phyloP scores from a whole-genome alignment of 2,797 vertebrate genomes.

The Paedocypris micromegethes region DNA sequence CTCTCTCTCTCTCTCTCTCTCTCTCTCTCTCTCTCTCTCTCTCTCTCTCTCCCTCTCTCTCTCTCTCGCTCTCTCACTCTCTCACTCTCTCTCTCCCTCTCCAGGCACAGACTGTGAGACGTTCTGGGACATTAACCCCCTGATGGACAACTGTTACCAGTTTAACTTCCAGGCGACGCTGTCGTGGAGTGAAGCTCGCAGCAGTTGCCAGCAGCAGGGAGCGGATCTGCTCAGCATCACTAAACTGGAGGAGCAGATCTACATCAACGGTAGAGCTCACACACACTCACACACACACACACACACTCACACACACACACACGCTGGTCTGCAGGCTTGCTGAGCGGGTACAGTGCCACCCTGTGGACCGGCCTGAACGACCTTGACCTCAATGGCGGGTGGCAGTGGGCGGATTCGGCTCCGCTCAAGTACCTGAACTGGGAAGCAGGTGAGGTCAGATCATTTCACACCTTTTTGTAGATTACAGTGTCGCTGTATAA shows the following conservation, averaged over 20 bases:
- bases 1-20: no score
- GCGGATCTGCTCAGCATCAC: constrained; percentile 93
- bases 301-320: no score
- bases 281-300: no score
- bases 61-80: constrained; percentile 4
- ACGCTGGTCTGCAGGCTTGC: constrained; percentile 66
- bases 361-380: constrained; percentile 97
- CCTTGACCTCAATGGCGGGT: constrained; percentile 91
- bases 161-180: constrained; percentile 95
- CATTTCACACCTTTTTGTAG: neutral
- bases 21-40: neutral
- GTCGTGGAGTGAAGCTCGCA: constrained; percentile 90
- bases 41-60: neutral
- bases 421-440: constrained; percentile 98
- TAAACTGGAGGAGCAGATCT: constrained; percentile 94
- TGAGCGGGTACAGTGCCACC: constrained; percentile 85
- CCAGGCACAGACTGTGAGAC: constrained; percentile 87
- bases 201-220: constrained; percentile 93
- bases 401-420: constrained; percentile 95
- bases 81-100: constrained; percentile 13
- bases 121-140: constrained; percentile 91
- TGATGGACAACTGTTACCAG: constrained; percentile 97
- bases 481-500: no score
- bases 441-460: constrained; percentile 79
- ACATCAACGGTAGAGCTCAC: constrained; percentile 91